phyloP scores from a whole-genome alignment of 92 coral and sea anemone genomes.

The Muricea muricata region DNA sequence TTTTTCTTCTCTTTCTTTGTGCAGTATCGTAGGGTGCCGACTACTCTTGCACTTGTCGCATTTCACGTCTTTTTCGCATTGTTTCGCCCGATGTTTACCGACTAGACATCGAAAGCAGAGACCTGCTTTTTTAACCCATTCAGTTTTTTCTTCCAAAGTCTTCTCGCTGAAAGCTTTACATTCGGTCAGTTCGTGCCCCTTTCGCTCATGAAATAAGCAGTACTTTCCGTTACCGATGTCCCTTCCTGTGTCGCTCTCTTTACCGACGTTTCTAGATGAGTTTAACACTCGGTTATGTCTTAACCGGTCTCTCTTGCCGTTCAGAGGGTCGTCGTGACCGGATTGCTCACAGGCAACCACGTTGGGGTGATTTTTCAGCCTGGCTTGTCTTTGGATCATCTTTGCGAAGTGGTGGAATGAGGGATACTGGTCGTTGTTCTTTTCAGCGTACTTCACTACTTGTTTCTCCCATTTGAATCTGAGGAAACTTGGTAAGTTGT shows the following conservation, averaged over 20 bases:
- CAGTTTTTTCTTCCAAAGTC: constrained; percentile 41
- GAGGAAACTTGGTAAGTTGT: constrained; percentile 36
- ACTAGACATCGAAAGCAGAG: constrained; percentile 54
- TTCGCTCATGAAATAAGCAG: no score
- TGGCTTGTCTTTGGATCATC: constrained; percentile 38
- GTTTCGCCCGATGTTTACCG: constrained; percentile 38
- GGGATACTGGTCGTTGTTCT: constrained; percentile 54
- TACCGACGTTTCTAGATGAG: no score
- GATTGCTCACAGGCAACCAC: constrained; percentile 44
- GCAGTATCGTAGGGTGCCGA: constrained; percentile 52
- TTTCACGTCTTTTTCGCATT: constrained; percentile 41
- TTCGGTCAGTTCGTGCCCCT: no score
- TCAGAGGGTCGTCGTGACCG: neutral
- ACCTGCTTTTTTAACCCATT: constrained; percentile 33
- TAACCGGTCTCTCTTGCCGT: neutral
- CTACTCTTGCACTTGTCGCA: constrained; percentile 58
- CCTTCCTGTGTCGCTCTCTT: neutral
- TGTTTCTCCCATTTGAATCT: constrained; percentile 63
- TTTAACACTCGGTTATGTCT: neutral
- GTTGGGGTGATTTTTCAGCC: no score
- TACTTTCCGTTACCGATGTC: neutral
- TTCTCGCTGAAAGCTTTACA: constrained; percentile 47
- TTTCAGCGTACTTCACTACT: constrained; percentile 54
- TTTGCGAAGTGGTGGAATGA: constrained; percentile 37
- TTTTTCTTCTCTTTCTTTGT: constrained; percentile 41